These are phyloP conservation scores for Meloe dianella DNA, from an alignment of 2,888 invertebrate genomes.

Conservation along the genomic window DNA sequence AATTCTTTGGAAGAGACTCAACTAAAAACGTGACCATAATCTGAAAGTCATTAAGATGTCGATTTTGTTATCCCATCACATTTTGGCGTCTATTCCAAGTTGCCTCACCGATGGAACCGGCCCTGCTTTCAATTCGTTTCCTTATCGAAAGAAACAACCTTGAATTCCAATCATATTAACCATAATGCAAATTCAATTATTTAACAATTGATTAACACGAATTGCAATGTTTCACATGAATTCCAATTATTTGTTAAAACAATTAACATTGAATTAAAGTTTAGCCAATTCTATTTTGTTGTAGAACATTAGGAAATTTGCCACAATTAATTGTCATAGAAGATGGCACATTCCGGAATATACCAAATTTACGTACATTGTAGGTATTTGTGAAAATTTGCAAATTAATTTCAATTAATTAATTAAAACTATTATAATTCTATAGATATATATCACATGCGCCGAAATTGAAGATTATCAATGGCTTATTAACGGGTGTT, in stretches of 20 bases:
- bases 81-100: too few relatives aligned
- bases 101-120: too few relatives aligned
- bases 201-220: slow-evolving; percentile 10
- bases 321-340: slow-evolving; percentile 64
- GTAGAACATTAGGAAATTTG: slow-evolving; percentile 65
- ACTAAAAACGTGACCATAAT: too few relatives aligned
- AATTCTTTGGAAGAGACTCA: too few relatives aligned
- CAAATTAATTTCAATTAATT: slow-evolving; percentile 15
- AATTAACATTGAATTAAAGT: not conserved
- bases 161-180: slow-evolving; percentile 8
- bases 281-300: slow-evolving; percentile 43
- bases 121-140: too few relatives aligned
- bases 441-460: slow-evolving; percentile 73
- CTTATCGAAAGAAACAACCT: not conserved
- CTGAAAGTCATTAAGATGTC: too few relatives aligned
- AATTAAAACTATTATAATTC: too few relatives aligned
- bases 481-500: slow-evolving; percentile 61
- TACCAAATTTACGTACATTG: slow-evolving; percentile 62
- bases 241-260: not conserved
- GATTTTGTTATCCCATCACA: too few relatives aligned
- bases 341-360: slow-evolving; percentile 65
- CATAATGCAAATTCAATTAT: slow-evolving; percentile 13
- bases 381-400: slow-evolving; percentile 45
- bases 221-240: slow-evolving; percentile 2
- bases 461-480: slow-evolving; percentile 65